These are phyloP conservation scores for Doryteuthis pealeii DNA, from an alignment of 1,140 invertebrate genomes.

Conservation along the genomic window DNA sequence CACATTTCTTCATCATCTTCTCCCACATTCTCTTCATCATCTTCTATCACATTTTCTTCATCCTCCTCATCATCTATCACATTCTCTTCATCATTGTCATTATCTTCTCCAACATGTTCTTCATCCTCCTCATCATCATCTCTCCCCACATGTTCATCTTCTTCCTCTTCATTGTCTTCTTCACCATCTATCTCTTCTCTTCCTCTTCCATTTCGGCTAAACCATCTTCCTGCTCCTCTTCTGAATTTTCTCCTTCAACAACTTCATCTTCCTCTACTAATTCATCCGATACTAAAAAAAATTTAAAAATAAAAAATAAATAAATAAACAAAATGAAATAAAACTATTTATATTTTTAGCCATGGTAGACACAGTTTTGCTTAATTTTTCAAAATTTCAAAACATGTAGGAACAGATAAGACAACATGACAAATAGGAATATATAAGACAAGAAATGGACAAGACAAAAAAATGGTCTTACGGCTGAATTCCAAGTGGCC, in stretches of 20 bases:
- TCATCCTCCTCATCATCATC: conserved; percentile 20
- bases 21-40: neutral
- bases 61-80: conserved; percentile 13
- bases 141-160: neutral
- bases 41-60: neutral
- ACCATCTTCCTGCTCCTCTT: conserved; percentile 63
- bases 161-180: neutral
- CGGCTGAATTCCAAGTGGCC: no score
- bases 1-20: neutral
- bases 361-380: no score
- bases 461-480: no score
- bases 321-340: no score
- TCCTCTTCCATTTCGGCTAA: conserved; percentile 46
- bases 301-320: no score
- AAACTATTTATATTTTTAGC: no score
- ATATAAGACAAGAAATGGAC: no score
- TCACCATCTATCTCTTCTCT: conserved; percentile 23
- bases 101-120: conserved; percentile 18
- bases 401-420: no score
- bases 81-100: conserved; percentile 22
- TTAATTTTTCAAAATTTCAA: no score
- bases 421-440: no score
- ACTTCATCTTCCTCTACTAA: conserved; percentile 21
- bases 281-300: neutral
- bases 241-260: conserved; percentile 42